Evolutionary conservation across 2,113 vertebrate species (phyloP), one percentile per base, ranked within the genome.

Genomic region (Sclerurus mexicanus): DNA sequence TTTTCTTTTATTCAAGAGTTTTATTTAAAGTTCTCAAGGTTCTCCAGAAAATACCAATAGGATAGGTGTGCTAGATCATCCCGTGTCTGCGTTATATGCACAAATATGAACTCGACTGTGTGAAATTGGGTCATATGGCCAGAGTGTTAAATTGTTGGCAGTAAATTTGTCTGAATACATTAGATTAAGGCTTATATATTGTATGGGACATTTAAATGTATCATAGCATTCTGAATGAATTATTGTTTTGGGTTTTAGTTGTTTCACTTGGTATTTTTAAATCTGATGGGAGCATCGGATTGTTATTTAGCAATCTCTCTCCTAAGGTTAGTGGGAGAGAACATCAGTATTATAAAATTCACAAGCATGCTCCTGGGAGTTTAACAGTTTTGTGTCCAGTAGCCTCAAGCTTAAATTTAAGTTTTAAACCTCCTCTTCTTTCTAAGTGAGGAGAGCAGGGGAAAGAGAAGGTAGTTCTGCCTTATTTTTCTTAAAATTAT

Each of bases 51-150:
- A 46, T 39, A 19, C 12, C n/a, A 3, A 33, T 23, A 25, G n/a
- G 21, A 20, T 30, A 75, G 47, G 37, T 53, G 20, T 91, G 56
- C 25, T 63, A 9, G 40, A 40, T 40, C 1, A 14, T 59, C 7
- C 39, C 6, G 3, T 13, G 7, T 59, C 42, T 86, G 47, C 0
- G 0, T 82, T 69, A 23, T 30, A 22, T 47, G 67, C 33, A 56
- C 50, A 71, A 63, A 76, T 24, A 53, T 47, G 8, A 85, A 39
- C n/a, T 74, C 0, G 0, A 18, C 64, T 46, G 27, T 28, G 7
- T 87, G 79, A 74, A 79, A 67, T 35, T 37, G 39, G 44, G 60
- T 80, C 67, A n/a, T 50, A 24, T 5, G 14, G 27, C 46, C 63
- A 37, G 63, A 85, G 39, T 42, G 63, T 80, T 74, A 59, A 72